These are phyloP conservation scores for Griposia aprilina DNA, from an alignment of 2,888 invertebrate species.

Conservation along the genomic window DNA sequence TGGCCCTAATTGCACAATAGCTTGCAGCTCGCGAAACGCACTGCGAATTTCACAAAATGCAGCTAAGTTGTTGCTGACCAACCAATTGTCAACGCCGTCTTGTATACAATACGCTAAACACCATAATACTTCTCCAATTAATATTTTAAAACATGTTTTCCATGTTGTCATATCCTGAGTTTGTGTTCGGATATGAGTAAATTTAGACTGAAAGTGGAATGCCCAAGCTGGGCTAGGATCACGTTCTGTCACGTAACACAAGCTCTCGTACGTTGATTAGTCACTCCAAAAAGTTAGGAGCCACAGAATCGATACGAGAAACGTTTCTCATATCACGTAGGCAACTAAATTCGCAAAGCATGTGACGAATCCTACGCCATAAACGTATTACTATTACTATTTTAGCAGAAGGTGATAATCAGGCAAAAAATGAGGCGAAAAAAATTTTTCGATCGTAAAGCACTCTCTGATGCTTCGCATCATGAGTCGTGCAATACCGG, in stretches of 20 bases:
- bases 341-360: conserved; percentile 54
- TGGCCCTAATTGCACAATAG: conserved; percentile 84
- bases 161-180: conserved; percentile 9
- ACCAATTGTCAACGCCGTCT: conserved; percentile 66
- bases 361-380: conserved; percentile 45
- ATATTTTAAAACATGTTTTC: conserved; percentile 19
- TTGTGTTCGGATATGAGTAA: conserved; percentile 26
- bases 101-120: conserved; percentile 47
- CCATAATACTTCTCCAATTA: conserved; percentile 59
- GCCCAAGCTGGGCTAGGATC: conserved; percentile 24
- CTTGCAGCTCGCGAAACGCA: conserved; percentile 73
- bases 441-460: too few species aligned
- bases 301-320: conserved; percentile 69
- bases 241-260: conserved; percentile 60
- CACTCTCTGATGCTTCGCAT: too few species aligned
- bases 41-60: conserved; percentile 71
- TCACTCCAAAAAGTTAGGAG: conserved; percentile 54
- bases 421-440: too few species aligned
- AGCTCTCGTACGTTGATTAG: conserved; percentile 56
- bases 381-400: conserved; percentile 29
- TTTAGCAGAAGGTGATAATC: conserved; percentile 36
- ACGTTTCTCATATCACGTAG: conserved; percentile 78
- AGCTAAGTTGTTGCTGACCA: conserved; percentile 59
- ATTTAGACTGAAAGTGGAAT: conserved; percentile 34
- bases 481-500: too few species aligned